phyloP scores from a whole-genome alignment of 2,888 invertebrate genomes.

The Eilema griseolum region DNA sequence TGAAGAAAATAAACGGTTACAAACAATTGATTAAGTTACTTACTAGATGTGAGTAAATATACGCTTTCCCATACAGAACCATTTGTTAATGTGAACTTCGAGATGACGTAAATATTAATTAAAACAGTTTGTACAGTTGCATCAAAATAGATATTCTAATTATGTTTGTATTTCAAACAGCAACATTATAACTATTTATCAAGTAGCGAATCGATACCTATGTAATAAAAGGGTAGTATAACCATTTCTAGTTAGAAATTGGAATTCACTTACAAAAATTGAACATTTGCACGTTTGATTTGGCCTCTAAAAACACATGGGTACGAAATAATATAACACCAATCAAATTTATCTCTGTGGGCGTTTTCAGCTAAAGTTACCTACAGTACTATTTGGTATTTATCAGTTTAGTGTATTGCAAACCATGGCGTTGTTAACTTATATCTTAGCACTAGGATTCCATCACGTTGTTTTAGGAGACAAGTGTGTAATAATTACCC shows the following conservation, averaged over 20 bases:
- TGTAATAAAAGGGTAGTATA: no score
- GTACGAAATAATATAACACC: background rate
- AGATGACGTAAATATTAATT: no score
- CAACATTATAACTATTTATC: no score
- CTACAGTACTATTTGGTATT: background rate
- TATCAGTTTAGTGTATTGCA: slow-evolving; percentile 21
- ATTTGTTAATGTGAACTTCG: no score
- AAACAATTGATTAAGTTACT: background rate
- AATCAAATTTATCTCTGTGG: slow-evolving; percentile 26
- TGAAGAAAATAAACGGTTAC: background rate
- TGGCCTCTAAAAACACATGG: background rate
- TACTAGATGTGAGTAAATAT: background rate
- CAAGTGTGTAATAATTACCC: slow-evolving; percentile 30
- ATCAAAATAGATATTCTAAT: no score
- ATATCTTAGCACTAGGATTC: slow-evolving; percentile 24
- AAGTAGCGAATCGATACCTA: no score
- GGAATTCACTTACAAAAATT: background rate
- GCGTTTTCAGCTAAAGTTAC: slow-evolving; percentile 31
- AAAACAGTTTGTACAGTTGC: no score
- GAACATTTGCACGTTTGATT: background rate
- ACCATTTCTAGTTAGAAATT: no score
- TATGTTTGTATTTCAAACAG: no score
- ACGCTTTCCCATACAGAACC: no score
- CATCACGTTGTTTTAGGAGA: slow-evolving; percentile 13
- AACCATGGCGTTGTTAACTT: slow-evolving; percentile 36